Percentiles rank a stretch among this genome's conserved stretches.
These are phyloP conservation scores for Panzeria rudis DNA, from an alignment of 2,888 invertebrate genomes.

Conservation along the genomic window DNA sequence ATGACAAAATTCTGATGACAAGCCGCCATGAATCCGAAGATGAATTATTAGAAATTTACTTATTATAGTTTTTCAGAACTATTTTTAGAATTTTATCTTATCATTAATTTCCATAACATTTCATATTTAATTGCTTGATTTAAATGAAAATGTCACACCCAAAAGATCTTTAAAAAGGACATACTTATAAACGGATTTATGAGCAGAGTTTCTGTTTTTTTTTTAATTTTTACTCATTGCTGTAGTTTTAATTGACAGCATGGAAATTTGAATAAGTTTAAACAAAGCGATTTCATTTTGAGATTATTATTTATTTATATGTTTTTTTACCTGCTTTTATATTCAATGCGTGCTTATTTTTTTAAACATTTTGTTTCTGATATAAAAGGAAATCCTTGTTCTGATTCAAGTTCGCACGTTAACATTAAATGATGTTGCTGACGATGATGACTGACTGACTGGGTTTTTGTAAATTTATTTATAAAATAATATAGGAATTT, in stretches of 20 bases:
- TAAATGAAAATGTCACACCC: conserved; percentile 50
- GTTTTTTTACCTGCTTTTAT: conserved; percentile 1
- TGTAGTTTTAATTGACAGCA: conserved; percentile 43
- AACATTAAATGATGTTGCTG: conserved; percentile 58
- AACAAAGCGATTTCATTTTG: conserved; percentile 35
- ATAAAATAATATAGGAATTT: conserved; percentile 18
- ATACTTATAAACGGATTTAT: conserved; percentile 3
- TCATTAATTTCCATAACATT: too few species aligned
- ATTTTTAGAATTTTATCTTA: too few species aligned
- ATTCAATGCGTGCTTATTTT: neutral
- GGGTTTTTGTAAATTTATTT: conserved; percentile 30
- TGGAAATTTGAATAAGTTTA: conserved; percentile 26
- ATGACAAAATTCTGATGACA: too few species aligned
- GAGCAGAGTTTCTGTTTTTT: neutral
- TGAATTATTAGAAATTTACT: too few species aligned
- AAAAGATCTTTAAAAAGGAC: neutral
- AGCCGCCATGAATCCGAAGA: too few species aligned
- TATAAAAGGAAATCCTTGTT: conserved; percentile 69
- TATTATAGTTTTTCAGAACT: too few species aligned
- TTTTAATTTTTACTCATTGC: neutral
- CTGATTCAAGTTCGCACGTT: conserved; percentile 67
- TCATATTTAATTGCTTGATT: conserved; percentile 58
- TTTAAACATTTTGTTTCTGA: neutral
- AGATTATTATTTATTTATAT: conserved; percentile 26
- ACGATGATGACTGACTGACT: conserved; percentile 26